These are phyloP conservation scores for Formica aserva DNA, from an alignment of 2,888 invertebrate species.

Conservation along the genomic window DNA sequence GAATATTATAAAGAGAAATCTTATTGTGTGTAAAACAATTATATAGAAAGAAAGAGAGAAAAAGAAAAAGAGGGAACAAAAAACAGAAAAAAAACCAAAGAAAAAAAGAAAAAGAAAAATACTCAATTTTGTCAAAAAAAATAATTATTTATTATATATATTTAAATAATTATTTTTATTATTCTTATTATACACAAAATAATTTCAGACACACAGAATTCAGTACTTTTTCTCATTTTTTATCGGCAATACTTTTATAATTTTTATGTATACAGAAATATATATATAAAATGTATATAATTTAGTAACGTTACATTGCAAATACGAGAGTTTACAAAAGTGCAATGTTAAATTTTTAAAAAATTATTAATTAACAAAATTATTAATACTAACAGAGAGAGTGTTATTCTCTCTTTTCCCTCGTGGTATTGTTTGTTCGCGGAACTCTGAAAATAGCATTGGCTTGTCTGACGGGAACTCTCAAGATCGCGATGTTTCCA, in stretches of 20 bases:
- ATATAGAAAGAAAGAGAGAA: background rate
- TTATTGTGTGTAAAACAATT: background rate
- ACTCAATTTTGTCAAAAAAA: background rate
- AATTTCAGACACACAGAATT: background rate
- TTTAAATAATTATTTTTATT: background rate
- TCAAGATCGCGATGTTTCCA: constrained; percentile 55
- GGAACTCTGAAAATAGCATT: constrained; percentile 29
- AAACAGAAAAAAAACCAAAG: background rate
- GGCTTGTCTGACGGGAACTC: constrained; percentile 25
- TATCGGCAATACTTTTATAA: background rate
- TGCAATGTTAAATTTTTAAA: background rate
- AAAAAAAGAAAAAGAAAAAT: background rate
- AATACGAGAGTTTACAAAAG: background rate
- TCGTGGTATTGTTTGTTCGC: background rate
- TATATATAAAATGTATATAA: background rate
- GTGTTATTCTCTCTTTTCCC: background rate
- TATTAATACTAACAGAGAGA: background rate
- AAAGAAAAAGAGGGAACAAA: background rate
- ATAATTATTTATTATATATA: background rate
- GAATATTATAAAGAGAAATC: background rate
- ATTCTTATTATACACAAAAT: background rate
- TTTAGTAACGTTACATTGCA: background rate
- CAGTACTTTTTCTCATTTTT: background rate
- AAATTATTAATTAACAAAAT: background rate
- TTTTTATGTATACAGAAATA: background rate